These are phyloP conservation scores for Anorthoa munda DNA, from an alignment of 2,888 invertebrate species.

Conservation along the genomic window DNA sequence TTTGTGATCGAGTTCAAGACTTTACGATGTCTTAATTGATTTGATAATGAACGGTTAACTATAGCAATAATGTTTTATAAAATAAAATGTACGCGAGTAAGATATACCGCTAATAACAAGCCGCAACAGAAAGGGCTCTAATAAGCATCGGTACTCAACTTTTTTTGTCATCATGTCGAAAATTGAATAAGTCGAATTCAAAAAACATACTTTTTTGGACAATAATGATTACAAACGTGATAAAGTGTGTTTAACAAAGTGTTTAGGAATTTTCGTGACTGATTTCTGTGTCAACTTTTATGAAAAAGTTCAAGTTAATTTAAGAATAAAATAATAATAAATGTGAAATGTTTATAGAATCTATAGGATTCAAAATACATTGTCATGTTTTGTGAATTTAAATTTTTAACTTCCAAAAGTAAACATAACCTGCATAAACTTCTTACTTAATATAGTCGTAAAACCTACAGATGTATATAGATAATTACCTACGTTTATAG, in stretches of 20 bases:
- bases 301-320: too few relatives aligned
- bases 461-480: constrained; percentile 6
- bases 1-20: constrained; percentile 30
- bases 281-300: too few relatives aligned
- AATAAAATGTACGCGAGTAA: constrained; percentile 37
- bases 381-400: not conserved
- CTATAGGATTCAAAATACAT: too few relatives aligned
- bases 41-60: constrained; percentile 32
- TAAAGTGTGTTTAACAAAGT: too few relatives aligned
- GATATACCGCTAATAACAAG: constrained; percentile 39
- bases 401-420: not conserved
- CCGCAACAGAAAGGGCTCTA: not conserved
- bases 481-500: constrained; percentile 1
- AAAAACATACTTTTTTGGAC: not conserved
- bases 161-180: not conserved
- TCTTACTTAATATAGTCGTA: constrained; percentile 1
- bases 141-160: not conserved
- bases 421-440: not conserved
- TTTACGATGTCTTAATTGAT: constrained; percentile 42
- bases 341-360: too few relatives aligned
- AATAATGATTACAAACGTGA: too few relatives aligned
- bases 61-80: constrained; percentile 49
- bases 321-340: too few relatives aligned
- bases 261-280: too few relatives aligned
- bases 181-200: not conserved